These are phyloP conservation scores for Plagodis dolabraria DNA, from an alignment of 2,888 invertebrate species.

Conservation along the genomic window DNA sequence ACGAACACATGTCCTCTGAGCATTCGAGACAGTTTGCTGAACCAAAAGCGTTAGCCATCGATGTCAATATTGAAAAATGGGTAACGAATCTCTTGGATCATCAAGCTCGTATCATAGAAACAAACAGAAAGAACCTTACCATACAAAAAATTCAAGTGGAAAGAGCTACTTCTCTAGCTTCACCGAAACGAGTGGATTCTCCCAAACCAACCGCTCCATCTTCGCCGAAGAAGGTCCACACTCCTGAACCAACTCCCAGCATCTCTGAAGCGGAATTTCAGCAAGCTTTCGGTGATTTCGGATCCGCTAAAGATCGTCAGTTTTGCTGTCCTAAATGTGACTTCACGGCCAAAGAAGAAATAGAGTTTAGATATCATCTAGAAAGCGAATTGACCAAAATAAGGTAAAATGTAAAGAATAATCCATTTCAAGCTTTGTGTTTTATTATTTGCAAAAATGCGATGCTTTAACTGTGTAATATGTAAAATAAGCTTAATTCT, in stretches of 20 bases:
- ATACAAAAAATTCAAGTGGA: slow-evolving; percentile 52
- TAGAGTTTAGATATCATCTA: slow-evolving; percentile 63
- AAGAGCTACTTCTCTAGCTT: slow-evolving; percentile 20
- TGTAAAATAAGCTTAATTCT: too few species aligned
- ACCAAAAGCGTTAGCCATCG: slow-evolving; percentile 67
- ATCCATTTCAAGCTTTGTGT: neutral
- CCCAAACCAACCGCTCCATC: slow-evolving; percentile 23
- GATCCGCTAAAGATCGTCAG: slow-evolving; percentile 46
- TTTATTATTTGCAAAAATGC: neutral
- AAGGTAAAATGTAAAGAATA: slow-evolving; percentile 52
- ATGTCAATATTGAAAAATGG: slow-evolving; percentile 82
- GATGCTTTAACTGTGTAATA: slow-evolving; percentile 2
- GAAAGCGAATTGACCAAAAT: slow-evolving; percentile 71
- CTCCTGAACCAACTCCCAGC: slow-evolving; percentile 13
- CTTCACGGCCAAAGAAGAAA: slow-evolving; percentile 50
- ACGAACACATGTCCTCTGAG: slow-evolving; percentile 80
- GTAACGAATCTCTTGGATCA: slow-evolving; percentile 65
- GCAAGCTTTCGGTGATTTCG: slow-evolving; percentile 63
- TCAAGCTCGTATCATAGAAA: slow-evolving; percentile 58
- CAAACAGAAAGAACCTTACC: slow-evolving; percentile 53
- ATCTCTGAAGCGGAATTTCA: slow-evolving; percentile 47
- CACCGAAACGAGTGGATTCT: slow-evolving; percentile 18
- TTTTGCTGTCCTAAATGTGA: slow-evolving; percentile 71
- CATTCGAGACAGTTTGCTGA: slow-evolving; percentile 65
- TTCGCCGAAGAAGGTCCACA: slow-evolving; percentile 19